Conservation (phyloP, 1,140 invertebrate species). For the Drosophila guanche region DNA sequence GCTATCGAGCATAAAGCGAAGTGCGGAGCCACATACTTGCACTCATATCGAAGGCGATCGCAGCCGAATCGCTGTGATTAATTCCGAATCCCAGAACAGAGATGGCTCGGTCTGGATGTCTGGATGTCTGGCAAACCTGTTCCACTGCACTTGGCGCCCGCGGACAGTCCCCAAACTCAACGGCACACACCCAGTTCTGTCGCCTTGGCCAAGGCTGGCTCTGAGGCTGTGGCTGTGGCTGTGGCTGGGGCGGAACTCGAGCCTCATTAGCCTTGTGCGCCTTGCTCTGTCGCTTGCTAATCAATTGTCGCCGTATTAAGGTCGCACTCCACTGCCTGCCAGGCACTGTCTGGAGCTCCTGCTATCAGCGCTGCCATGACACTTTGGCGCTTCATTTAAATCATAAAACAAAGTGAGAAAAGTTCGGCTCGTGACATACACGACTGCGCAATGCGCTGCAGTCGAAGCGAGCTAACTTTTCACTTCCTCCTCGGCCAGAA, state of each 20-base stretch:
- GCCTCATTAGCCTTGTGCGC: constrained; percentile 68
- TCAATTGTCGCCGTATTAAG: constrained; percentile 77
- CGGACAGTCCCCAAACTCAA: constrained; percentile 6
- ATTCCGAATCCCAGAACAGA: constrained; percentile 41
- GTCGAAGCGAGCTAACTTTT: background rate
- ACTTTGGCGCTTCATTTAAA: constrained; percentile 71
- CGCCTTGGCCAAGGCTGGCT: background rate
- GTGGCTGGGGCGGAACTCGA: constrained; percentile 13
- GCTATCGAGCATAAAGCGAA: constrained; percentile 59
- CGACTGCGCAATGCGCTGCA: constrained; percentile 25
- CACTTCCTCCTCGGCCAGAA: background rate
- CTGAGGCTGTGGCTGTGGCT: background rate
- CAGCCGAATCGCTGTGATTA: constrained; percentile 69
- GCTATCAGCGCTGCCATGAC: constrained; percentile 61
- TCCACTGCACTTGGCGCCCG: constrained; percentile 68
- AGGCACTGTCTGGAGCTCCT: background rate
- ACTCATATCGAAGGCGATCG: constrained; percentile 54
- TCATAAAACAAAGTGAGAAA: constrained; percentile 62
- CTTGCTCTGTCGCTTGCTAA: constrained; percentile 66
- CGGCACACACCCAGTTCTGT: constrained; percentile 37
- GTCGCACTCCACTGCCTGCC: constrained; percentile 47
- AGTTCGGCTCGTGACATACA: background rate
- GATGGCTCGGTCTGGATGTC: constrained; percentile 10
- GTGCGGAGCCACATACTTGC: constrained; percentile 44
- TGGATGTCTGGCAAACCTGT: constrained; percentile 41